These are phyloP conservation scores for Limnephilus lunatus DNA, from an alignment of 2,888 invertebrate genomes.

Conservation along the genomic window DNA sequence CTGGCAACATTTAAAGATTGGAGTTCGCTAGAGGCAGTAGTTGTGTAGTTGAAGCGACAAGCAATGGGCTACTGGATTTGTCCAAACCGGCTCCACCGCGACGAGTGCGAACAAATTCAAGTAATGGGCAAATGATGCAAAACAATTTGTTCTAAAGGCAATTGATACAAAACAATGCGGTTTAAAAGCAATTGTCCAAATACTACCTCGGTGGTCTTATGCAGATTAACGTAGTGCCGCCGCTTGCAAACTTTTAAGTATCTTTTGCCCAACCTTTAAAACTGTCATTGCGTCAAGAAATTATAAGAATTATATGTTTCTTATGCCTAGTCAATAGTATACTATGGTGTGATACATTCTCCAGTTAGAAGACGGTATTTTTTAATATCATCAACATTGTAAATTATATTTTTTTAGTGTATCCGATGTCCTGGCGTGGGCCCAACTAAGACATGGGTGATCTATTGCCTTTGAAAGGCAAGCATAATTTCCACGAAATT, in stretches of 20 bases:
- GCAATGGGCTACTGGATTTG: neutral
- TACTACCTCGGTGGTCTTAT: neutral
- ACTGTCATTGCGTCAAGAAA: neutral
- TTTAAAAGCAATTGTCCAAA: neutral
- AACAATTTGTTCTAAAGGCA: neutral
- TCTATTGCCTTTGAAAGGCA: neutral
- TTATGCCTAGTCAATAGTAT: neutral
- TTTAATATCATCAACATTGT: too few species aligned
- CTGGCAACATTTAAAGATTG: neutral
- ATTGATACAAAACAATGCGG: neutral
- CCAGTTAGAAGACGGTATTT: neutral
- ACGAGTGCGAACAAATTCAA: neutral
- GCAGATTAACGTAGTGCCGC: neutral
- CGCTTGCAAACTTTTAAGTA: neutral
- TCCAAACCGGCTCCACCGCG: neutral
- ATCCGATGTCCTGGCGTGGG: neutral
- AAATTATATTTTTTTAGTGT: neutral
- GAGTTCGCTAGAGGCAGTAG: neutral
- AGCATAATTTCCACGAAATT: neutral
- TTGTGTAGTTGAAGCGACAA: neutral
- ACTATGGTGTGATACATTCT: neutral
- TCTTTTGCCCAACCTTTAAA: neutral
- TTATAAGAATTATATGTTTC: neutral
- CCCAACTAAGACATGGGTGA: neutral
- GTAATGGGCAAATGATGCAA: neutral